Base-by-base conservation (phyloP, 2,888 invertebrate genomes). In the Eupithecia exiguata region DNA sequence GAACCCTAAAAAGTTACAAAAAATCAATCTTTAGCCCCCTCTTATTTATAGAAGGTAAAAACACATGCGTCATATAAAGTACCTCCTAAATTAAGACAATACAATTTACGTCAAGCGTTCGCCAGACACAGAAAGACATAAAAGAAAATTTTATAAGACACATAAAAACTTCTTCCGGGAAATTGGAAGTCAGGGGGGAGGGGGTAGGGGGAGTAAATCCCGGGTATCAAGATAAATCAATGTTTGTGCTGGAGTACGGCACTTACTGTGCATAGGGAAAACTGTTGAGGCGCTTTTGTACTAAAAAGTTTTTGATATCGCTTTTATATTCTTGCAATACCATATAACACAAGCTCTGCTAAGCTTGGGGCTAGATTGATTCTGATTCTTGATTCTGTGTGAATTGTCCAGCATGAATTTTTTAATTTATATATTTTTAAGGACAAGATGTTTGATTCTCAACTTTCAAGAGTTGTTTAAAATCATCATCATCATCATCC, bases 151-250 rank as follows among this genome's bases (percentile, higher is more conserved):
- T 92, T 91, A 90, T 91, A 91, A 91, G 92, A 90, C 89, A 90
- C 89, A 92, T 92, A 92, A 93, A 93, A 93, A 92, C 88, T 91
- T 89, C 87, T 85, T 86, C 83, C 84, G 83, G 86, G 86, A 86
- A 92, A 93, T 93, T 92, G 93, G 87, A 91, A 91, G 91, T 91
- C 91, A 93, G 85, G 84, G 84, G 84, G 86, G 84, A 84, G 83
- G 84, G 91, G 85, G 84, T 83, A 43, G 85, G 85, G 84, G 85
- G 82, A 84, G 86, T 85, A 89, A 92, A 92, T 89, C 92, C 92
- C 83, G 81, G 85, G 93, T 93, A 92, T 93, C 93, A 92, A 91
- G 91, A 94, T 94, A 94, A 93, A 94, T 94, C 94, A 94, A 93
- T 94, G 94, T 93, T 92, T 90, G 91, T 89, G 87, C 84, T 84